Percentiles rank a stretch among this genome's conserved stretches.
These are phyloP conservation scores for Garrulus glandarius DNA, from an alignment of 2,797 vertebrate genomes.

Conservation along the genomic window DNA sequence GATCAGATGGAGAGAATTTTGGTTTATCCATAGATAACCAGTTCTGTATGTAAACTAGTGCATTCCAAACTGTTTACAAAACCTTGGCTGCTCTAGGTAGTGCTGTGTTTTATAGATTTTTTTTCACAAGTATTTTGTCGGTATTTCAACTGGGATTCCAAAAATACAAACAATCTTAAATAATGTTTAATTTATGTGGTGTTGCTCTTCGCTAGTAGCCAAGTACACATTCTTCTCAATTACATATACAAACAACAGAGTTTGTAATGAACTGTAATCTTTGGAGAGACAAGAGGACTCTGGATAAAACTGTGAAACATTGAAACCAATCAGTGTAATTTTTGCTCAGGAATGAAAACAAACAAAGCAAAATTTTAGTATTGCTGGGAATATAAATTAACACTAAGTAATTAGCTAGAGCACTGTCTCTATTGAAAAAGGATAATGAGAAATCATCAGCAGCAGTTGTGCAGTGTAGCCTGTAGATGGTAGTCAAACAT, in stretches of 20 bases:
- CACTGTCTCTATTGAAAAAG: not conserved
- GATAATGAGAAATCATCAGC: not conserved
- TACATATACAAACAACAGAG: slow-evolving; percentile 3
- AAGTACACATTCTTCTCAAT: slow-evolving; percentile 38
- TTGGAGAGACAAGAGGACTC: slow-evolving; percentile 9
- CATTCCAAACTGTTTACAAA: not conserved
- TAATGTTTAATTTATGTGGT: slow-evolving; percentile 39
- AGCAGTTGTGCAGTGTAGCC: not conserved
- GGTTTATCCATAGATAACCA: not conserved
- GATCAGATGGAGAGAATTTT: not conserved
- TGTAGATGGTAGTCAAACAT: slow-evolving; percentile 27
- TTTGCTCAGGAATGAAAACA: slow-evolving; percentile 29
- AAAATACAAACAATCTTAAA: slow-evolving; percentile 10
- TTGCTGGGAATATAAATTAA: not conserved
- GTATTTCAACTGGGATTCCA: slow-evolving; percentile 5
- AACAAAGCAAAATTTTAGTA: not conserved
- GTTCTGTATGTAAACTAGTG: not conserved
- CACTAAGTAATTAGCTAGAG: not conserved
- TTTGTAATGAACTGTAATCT: slow-evolving; percentile 48
- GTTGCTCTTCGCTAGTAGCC: slow-evolving; percentile 11
- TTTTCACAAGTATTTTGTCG: not conserved
- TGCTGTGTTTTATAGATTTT: not conserved
- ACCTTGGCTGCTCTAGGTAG: not conserved
- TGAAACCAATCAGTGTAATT: not conserved
- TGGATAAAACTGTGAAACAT: not conserved